Conservation (phyloP, 2,113 vertebrate genomes). For the Bos javanicus region DNA sequence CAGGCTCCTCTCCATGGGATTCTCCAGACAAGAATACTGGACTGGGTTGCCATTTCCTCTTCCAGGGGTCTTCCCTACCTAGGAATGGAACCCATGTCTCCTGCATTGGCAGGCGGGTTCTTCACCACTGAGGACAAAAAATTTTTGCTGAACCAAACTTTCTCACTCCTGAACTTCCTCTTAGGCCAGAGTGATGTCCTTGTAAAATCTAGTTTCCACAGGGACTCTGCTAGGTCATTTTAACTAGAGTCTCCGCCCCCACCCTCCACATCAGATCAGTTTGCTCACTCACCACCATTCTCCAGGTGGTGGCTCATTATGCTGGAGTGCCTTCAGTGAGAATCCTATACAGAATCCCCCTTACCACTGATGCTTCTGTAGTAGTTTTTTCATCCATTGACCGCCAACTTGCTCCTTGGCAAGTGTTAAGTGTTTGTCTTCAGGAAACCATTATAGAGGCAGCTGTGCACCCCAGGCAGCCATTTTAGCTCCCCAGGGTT, state of each 20-base stretch:
- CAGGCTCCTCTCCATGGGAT: background rate
- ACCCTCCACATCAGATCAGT: background rate
- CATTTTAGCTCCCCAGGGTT: background rate
- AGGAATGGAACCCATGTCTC: background rate
- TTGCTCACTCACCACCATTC: background rate
- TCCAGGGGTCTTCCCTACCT: background rate
- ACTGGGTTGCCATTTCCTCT: background rate
- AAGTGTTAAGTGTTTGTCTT: background rate
- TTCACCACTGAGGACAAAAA: background rate
- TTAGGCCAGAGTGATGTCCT: background rate
- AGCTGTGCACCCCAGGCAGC: background rate
- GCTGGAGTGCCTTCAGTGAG: background rate
- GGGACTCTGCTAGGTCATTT: background rate
- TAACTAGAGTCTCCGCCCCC: background rate
- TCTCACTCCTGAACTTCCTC: background rate
- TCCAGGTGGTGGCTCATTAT: background rate
- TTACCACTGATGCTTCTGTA: background rate
- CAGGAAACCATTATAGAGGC: background rate
- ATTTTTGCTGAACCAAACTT: background rate
- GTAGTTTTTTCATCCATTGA: background rate
- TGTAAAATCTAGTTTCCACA: background rate
- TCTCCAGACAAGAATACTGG: background rate
- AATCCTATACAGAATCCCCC: background rate
- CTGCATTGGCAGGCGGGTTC: background rate
- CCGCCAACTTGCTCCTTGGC: background rate